Conservation (phyloP, 2,888 invertebrate species). For the Poecilobothrus nobilitatus region DNA sequence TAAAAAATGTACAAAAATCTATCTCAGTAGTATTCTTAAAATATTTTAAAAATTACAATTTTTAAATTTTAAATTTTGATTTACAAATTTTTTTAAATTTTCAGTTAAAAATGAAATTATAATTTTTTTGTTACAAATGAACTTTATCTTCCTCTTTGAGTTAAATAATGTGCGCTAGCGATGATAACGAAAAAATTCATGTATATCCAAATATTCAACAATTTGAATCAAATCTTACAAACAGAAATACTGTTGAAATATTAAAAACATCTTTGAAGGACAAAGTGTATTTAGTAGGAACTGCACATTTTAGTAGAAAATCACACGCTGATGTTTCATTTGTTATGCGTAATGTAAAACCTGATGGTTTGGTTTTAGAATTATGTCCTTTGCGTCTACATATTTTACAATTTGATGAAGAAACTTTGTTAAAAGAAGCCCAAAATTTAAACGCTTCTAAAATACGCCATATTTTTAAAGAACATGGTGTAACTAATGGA, state of each 20-base stretch:
- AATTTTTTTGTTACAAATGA: neutral
- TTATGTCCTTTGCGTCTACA: slow-evolving; percentile 75
- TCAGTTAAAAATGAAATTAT: neutral
- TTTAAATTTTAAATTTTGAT: neutral
- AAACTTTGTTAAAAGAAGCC: slow-evolving; percentile 72
- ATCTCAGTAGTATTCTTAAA: slow-evolving; percentile 8
- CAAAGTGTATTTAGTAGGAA: slow-evolving; percentile 83
- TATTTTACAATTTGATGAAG: slow-evolving; percentile 79
- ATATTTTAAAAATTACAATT: neutral
- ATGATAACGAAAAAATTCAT: neutral
- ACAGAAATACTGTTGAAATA: slow-evolving; percentile 68
- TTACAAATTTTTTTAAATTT: neutral
- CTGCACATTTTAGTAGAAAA: slow-evolving; percentile 87
- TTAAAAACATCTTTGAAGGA: slow-evolving; percentile 63
- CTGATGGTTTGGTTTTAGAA: slow-evolving; percentile 84
- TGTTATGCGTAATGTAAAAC: slow-evolving; percentile 31
- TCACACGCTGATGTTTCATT: slow-evolving; percentile 84
- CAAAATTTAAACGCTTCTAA: slow-evolving; percentile 69
- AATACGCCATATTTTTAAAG: slow-evolving; percentile 35
- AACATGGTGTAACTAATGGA: slow-evolving; percentile 46
- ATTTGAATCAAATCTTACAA: slow-evolving; percentile 27
- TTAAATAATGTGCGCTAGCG: neutral
- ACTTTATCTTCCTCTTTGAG: neutral
- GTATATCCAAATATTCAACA: slow-evolving; percentile 21
- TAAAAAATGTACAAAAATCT: slow-evolving; percentile 14